Base-by-base conservation (phyloP, 2,797 vertebrate genomes). In the Sciaenops ocellatus region DNA sequence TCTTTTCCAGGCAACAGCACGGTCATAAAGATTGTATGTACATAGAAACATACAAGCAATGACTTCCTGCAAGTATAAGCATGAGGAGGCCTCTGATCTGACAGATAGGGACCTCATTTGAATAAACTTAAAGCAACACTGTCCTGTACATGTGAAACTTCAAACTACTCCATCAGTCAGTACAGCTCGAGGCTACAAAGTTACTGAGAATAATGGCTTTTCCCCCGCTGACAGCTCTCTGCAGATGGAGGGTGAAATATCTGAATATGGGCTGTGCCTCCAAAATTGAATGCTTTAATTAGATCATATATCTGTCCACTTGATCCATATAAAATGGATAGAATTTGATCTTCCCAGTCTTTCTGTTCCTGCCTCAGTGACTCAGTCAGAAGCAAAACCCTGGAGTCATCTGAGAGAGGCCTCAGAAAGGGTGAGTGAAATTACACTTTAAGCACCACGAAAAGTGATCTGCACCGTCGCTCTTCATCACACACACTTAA, bases 61-160 rank as follows among this genome's bases (percentile, higher is more conserved):
- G 34, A 75, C 4, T 42, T 47, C 18, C 38, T 76, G 67, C 73
- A 82, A 55, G 79, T 69, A 46, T 17, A 26, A 75, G 48, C 83
- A 66, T 67, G 75, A 66, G 5, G 3, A 48, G 52, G 68, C 81
- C 73, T 50, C 11, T 12, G 73, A 69, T 48, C 69, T 38, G 52
- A 66, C 52, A 42, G 41, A 18, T 15, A 46, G 7, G 42, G 52
- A 38, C 38, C 56, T 54, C 64, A 51, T 48, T 30, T 47, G 5
- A 67, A 74, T 52, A 18, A 71, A 74, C 46, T 57, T 13, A 17
- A 1, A 34, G 38, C 34, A 67, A 20, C 54, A 69, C 34, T 38
- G 34, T 51, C 34, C 10, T 44, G 18, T 30, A 74, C 20, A 65
- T 6, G 26, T 57, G 38, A 57, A 64, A 22, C 68, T 66, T 69